Base-by-base conservation (phyloP, 2,797 vertebrate genomes). In the Alcedo atthis region DNA sequence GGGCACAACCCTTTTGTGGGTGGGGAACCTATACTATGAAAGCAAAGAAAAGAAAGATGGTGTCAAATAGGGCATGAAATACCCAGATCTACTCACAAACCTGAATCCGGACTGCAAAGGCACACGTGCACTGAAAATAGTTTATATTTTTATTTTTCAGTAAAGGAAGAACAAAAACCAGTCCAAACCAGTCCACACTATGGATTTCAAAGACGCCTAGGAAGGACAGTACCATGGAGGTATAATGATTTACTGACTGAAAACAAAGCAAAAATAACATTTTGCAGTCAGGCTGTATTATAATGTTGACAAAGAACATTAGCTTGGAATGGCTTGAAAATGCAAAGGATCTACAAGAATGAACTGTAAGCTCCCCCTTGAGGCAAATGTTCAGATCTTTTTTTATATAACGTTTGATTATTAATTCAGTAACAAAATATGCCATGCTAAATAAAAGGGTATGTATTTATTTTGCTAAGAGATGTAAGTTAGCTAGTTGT, bases 191-290 rank as follows among this genome's bases (percentile, higher is more conserved):
- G 83, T 98, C 99, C 48, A 99, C 98, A 43, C 95, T 99, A 62
- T 99, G 99, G 99, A 99, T 99, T 97, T 98, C 99, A 91, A 98
- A 98, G 94, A 96, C 97, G 7, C 97, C 97, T 62, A 98, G 98
- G 95, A 96, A 98, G 40, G 98, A 99, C 92, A 97, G 96, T 82
- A 98, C 97, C 96, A 99, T 99, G 98, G 98, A 99, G 95, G 98
- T 99, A 86, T 99, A 98, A 98, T 54, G 78, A 77, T 69, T 79
- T 69, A 93, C 71, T 96, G 92, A 95, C 91, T 95, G 94, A 77
- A 88, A 93, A 85, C 25, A 84, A 91, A 95, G 89, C 83, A 89
- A 86, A 95, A 96, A 89, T 90, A 81, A 82, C 76, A 25, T 94
- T 97, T 97, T 97, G 81, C 90, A 92, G 93, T 97, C 86, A 93